Evolutionary conservation across 2,113 vertebrate species (phyloP).

Genomic region (Chloropsis hardwickii): DNA sequence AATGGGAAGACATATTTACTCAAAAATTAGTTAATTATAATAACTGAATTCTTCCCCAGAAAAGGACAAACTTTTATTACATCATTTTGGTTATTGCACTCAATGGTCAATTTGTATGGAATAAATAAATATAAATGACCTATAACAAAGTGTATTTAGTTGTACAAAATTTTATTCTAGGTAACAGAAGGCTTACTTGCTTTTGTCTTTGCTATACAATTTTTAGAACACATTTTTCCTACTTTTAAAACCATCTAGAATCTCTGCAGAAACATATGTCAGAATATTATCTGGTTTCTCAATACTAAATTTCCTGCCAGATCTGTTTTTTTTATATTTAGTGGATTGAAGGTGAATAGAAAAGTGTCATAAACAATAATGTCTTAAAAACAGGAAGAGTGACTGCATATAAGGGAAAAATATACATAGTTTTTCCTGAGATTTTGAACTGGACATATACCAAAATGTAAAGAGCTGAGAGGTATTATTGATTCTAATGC

Average conservation of each 20-base stretch:
- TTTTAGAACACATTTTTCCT: neutral
- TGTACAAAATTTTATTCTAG: neutral
- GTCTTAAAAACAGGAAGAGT: neutral
- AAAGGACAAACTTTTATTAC: neutral
- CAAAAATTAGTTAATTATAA: neutral
- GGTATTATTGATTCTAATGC: neutral
- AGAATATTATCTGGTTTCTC: neutral
- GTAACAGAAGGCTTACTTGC: neutral
- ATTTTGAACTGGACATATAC: neutral
- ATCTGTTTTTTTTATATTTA: neutral
- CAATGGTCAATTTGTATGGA: neutral
- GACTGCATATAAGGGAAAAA: neutral
- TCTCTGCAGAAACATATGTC: neutral
- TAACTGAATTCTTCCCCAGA: neutral
- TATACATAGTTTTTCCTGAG: neutral
- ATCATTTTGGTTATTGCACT: accelerated
- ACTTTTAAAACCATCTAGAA: neutral
- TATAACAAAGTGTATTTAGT: neutral
- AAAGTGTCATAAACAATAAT: neutral
- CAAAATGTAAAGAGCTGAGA: neutral
- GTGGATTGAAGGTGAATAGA: neutral
- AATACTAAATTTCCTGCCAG: neutral
- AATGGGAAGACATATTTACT: neutral
- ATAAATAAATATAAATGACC: neutral
- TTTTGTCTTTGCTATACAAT: neutral